Evolutionary conservation across 2,888 invertebrate genomes (phyloP), one percentile per base, ranked within the genome.

Genomic region (Malachius bipustulatus): DNA sequence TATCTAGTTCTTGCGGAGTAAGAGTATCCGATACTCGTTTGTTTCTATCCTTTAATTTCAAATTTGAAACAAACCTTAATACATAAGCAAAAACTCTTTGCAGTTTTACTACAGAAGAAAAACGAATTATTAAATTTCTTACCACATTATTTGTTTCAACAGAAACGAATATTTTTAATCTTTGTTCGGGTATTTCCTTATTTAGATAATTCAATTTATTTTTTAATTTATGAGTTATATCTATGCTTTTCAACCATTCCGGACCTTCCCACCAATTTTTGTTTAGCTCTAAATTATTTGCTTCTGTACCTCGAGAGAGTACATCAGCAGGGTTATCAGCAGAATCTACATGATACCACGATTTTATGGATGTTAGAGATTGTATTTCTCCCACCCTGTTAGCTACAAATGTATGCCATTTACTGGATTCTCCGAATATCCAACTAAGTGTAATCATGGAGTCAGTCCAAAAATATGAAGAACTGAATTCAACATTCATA

Each of bases 321-420:
- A 37, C 16, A 34, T 45, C 44, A 8, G 46, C 45, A 6, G 44
- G 47, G 16, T 48, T 47, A 4, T 41, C 28, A n/a, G 13, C 4
- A 6, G 40, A 33, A 4, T 12, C 16, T 12, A 47, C 37, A 31
- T 47, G 41, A 15, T 19, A 24, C 47, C 45, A 48, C 3, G 26
- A 9, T 24, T 29, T 30, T 8, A 11, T 6, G 9, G 30, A 26
- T 4, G 37, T 36, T 14, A 36, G n/a, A 6, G 10, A 14, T 36
- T 40, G 35, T 14, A 44, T 39, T 29, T 40, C 31, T 13, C 26
- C 15, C 3, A 44, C 37, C 11, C 42, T 12, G 24, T 44, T 44
- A 11, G 36, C 37, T 24, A 42, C 41, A 34, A 44, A 44, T 2
- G 36, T 38, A 35, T 39, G 33, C 35, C 38, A 42, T 14, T 35